phyloP scores from a whole-genome alignment of 2,113 vertebrate species.

The Apteryx mantelli region DNA sequence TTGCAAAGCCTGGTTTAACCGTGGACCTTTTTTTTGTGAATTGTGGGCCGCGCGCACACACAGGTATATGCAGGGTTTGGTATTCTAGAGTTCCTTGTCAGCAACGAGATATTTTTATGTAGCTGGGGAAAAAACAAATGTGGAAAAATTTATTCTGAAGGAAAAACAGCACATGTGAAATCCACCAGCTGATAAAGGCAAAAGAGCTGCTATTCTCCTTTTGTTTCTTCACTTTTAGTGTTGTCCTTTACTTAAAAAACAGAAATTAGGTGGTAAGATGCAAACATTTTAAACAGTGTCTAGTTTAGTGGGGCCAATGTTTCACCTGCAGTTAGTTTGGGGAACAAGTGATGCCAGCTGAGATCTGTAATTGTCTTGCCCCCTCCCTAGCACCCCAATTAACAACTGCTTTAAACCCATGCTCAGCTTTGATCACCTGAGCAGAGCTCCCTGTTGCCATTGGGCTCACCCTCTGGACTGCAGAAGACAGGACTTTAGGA shows the following conservation, averaged over 20 bases:
- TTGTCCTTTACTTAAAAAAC: neutral
- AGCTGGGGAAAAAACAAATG: neutral
- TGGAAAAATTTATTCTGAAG: neutral
- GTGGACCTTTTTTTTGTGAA: neutral
- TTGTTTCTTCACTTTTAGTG: neutral
- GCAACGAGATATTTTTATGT: neutral
- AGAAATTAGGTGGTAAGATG: neutral
- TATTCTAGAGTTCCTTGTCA: neutral
- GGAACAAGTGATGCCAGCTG: neutral
- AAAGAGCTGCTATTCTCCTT: neutral
- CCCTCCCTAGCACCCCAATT: neutral
- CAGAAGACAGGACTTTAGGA: neutral
- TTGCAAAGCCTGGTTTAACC: neutral
- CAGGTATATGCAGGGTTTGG: neutral
- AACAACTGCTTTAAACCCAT: neutral
- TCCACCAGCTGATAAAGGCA: neutral
- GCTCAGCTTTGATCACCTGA: neutral
- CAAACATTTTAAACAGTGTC: accelerated
- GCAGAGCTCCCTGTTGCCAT: neutral
- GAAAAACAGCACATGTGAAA: neutral
- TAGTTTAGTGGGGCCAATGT: neutral
- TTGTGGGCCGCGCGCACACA: accelerated
- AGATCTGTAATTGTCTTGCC: neutral
- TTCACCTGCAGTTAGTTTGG: neutral
- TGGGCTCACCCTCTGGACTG: neutral